These are phyloP conservation scores for Blennius ocellaris DNA, from an alignment of 2,113 vertebrate species.

Conservation along the genomic window DNA sequence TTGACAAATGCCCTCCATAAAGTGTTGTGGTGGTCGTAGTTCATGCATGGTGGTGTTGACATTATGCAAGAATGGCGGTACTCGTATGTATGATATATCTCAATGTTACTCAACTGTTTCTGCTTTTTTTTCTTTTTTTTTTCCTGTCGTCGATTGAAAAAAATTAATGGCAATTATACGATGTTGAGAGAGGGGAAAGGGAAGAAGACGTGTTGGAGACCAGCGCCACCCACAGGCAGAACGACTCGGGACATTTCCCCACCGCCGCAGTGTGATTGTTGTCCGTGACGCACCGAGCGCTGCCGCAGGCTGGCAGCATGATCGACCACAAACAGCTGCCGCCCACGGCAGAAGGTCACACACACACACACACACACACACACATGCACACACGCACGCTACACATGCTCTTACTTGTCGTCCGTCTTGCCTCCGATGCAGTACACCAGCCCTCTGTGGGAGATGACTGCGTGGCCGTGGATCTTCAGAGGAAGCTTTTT, in stretches of 20 bases:
- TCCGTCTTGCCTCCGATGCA: slow-evolving; percentile 98
- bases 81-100: no score
- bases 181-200: no score
- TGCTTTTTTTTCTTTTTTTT: no score
- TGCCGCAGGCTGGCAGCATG: slow-evolving; percentile 40
- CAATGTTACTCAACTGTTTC: no score
- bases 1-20: no score
- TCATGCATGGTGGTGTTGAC: no score
- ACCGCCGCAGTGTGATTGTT: slow-evolving; percentile 23
- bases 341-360: not conserved
- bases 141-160: no score
- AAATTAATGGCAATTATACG: no score
- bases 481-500: slow-evolving; percentile 97
- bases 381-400: slow-evolving; percentile 40
- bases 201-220: not conserved
- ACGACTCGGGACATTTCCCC: not conserved
- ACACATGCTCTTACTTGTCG: slow-evolving; percentile 91
- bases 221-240: no score
- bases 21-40: no score
- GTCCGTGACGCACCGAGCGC: slow-evolving; percentile 5
- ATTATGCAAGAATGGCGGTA: no score
- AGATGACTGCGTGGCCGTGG: slow-evolving; percentile 93
- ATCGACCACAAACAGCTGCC: slow-evolving; percentile 70
- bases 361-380: slow-evolving; percentile 26
- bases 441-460: slow-evolving; percentile 92